These are phyloP conservation scores for Leptinotarsa defecta DNA, from an alignment of 1,140 invertebrate genomes.

Conservation along the genomic window DNA sequence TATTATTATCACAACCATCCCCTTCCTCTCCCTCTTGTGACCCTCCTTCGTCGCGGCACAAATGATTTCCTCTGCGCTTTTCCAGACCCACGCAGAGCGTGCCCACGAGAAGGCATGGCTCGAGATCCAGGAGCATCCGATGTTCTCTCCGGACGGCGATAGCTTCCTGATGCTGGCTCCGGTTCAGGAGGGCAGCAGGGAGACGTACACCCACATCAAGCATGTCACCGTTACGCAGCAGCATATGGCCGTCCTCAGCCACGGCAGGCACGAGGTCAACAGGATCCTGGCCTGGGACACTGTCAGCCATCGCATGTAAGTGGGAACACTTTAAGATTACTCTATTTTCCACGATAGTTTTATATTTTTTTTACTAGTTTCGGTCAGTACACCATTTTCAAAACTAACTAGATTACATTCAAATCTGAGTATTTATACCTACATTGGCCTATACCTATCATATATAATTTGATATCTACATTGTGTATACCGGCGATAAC, in stretches of 20 bases:
- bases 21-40: too few relatives aligned
- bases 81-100: conserved; percentile 76
- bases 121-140: conserved; percentile 79
- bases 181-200: conserved; percentile 78
- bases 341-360: too few relatives aligned
- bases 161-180: conserved; percentile 83
- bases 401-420: too few relatives aligned
- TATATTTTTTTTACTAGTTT: too few relatives aligned
- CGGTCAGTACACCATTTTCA: too few relatives aligned
- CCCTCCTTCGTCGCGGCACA: too few relatives aligned
- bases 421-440: too few relatives aligned
- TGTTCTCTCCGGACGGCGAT: conserved; percentile 81
- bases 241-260: conserved; percentile 82
- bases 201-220: conserved; percentile 88
- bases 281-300: conserved; percentile 87
- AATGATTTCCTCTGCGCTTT: neutral
- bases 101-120: conserved; percentile 82
- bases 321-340: too few relatives aligned
- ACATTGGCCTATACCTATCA: too few relatives aligned
- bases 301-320: conserved; percentile 79
- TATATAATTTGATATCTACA: too few relatives aligned
- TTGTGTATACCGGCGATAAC: too few relatives aligned
- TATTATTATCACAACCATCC: too few relatives aligned
- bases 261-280: conserved; percentile 83
- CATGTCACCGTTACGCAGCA: conserved; percentile 81